Base-by-base conservation (phyloP, 2,888 invertebrate species). In the Periphyllus acericola region DNA sequence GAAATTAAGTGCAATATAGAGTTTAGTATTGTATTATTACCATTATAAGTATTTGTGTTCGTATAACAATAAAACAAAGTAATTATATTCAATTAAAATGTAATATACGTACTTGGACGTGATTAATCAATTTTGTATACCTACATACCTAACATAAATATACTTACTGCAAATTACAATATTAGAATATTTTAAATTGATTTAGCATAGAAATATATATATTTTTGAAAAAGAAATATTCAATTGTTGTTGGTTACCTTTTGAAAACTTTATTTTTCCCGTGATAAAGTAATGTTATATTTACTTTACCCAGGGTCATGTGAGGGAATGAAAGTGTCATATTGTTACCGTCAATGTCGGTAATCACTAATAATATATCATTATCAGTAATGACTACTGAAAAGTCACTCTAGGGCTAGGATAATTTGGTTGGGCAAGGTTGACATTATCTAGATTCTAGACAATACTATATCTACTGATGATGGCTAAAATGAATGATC, bases 1-100 rank as follows among this genome's bases (percentile, higher is more conserved):
- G 80, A 55, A 86, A 86, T 87, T 87, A 87, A 81, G 86, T 87
- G 86, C 86, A 87, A 87, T 87, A 80, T 86, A 79, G 32, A 76
- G 29, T 71, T 71, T 79, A 79, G 79, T 79, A 21, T 72, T 86
- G 36, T 71, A 79, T 66, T 76, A 76, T 85, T 72, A 86, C 21
- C 71, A 55, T 71, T 86, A 86, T 71, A 86, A 72, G 36, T 86
- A 72, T 86, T 79, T 71, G 66, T 76, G 46, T 66, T 84, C 32
- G 66, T 84, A 32, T 66, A 68, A 76, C 0, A 83, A 60, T 75
- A 83, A 84, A 66, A 76, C 66, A 84, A 84, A 84, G 84, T 76
- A 76, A 84, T 84, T 68, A 34, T 84, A 76, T 83, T 60, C 66
- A n/a, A 66, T 84, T 66, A 46, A 83, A 84, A 76, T 76, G 46